A percentile compares a stretch with the other conserved stretches of the same genome.
These are phyloP conservation scores for Argentina silus DNA, from an alignment of 2,797 vertebrate species.

Conservation along the genomic window DNA sequence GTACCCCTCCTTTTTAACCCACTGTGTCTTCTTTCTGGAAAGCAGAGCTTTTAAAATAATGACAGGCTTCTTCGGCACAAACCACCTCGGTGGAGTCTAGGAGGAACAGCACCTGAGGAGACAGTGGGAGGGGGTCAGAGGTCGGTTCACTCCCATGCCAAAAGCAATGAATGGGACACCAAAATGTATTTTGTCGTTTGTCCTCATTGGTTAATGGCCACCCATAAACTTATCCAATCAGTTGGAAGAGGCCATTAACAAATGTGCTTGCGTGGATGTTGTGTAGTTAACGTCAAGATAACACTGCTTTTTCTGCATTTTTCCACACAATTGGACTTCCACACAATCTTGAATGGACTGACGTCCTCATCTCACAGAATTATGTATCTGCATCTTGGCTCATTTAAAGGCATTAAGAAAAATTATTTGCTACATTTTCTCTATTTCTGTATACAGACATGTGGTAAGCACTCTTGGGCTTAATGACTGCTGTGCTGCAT, in stretches of 20 bases:
- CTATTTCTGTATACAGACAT: neutral
- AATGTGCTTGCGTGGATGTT: constrained; percentile 14
- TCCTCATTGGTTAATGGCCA: constrained; percentile 16
- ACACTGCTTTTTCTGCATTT: neutral
- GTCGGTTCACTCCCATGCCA: constrained; percentile 27
- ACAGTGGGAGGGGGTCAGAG: constrained; percentile 24
- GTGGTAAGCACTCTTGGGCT: neutral
- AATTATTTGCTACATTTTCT: constrained; percentile 8
- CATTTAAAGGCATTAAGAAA: constrained; percentile 13
- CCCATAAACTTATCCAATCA: constrained; percentile 4
- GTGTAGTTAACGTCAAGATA: constrained; percentile 2
- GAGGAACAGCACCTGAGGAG: constrained; percentile 31
- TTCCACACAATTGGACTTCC: constrained; percentile 9
- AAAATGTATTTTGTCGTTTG: constrained; percentile 12
- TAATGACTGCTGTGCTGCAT: neutral
- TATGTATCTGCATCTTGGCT: constrained; percentile 6
- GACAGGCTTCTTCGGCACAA: constrained; percentile 55
- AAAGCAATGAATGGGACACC: constrained; percentile 15
- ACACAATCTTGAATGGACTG: constrained; percentile 1
- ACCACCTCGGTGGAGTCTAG: constrained; percentile 19
- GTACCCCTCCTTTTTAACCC: constrained; percentile 59
- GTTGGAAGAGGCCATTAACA: constrained; percentile 10
- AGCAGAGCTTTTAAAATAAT: constrained; percentile 59
- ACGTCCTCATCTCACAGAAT: neutral
- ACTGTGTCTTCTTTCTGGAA: constrained; percentile 39